phyloP scores from a whole-genome alignment of 2,113 vertebrate species.

The pig (Sus scrofa) region DNA sequence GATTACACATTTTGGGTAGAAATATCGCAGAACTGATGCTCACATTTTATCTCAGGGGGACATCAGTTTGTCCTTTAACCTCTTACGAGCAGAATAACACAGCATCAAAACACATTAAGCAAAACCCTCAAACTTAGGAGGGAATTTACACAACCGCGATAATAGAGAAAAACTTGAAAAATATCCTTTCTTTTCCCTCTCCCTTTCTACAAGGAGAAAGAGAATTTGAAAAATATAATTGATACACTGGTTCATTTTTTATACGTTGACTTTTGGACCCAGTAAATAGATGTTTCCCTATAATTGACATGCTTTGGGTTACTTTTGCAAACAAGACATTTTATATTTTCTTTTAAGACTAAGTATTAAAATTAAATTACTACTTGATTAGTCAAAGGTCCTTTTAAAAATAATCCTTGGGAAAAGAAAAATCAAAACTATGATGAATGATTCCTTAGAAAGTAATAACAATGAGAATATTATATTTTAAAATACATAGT shows the following conservation, averaged over 20 bases:
- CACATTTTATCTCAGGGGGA: background rate
- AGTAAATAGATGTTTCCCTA: background rate
- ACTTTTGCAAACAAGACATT: background rate
- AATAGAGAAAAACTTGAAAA: background rate
- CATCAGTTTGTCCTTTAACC: background rate
- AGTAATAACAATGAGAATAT: background rate
- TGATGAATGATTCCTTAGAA: slow-evolving; percentile 16
- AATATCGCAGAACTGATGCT: background rate
- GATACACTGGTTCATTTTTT: background rate
- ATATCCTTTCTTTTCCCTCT: background rate
- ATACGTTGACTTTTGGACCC: background rate
- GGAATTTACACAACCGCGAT: background rate
- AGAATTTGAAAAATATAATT: slow-evolving; percentile 27
- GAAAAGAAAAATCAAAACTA: slow-evolving; percentile 36
- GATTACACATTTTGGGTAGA: slow-evolving; percentile 3
- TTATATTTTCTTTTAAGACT: slow-evolving; percentile 34
- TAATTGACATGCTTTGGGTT: background rate
- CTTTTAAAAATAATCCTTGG: slow-evolving; percentile 45
- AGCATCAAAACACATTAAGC: background rate
- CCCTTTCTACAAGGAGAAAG: slow-evolving; percentile 12
- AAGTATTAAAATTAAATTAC: background rate
- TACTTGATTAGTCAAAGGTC: background rate
- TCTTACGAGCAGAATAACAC: slow-evolving; percentile 18
- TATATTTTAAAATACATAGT: background rate
- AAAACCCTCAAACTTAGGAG: background rate